A percentile compares a stretch with the other conserved stretches of the same genome.
Evolutionary conservation across 2,888 invertebrate species (phyloP).

Genomic region (Agriopis aurantiaria): DNA sequence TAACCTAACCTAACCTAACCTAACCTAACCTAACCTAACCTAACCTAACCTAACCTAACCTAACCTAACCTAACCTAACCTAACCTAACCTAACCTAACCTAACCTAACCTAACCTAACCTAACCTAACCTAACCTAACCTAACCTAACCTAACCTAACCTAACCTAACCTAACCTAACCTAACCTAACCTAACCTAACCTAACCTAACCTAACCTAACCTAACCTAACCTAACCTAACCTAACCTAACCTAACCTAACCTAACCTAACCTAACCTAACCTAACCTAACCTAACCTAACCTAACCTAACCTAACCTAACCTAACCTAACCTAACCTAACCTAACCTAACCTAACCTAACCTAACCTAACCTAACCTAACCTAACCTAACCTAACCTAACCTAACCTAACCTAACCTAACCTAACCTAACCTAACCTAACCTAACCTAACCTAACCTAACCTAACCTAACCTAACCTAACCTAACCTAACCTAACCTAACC

Average conservation of each 20-base stretch:
- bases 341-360: constrained; percentile 13
- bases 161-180: constrained; percentile 13
- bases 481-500: constrained; percentile 9
- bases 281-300: constrained; percentile 14
- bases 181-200: constrained; percentile 13
- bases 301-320: constrained; percentile 12
- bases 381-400: constrained; percentile 10
- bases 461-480: constrained; percentile 15
- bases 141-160: constrained; percentile 14
- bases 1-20: constrained; percentile 40
- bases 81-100: constrained; percentile 41
- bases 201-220: constrained; percentile 15
- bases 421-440: constrained; percentile 8
- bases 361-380: constrained; percentile 15
- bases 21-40: constrained; percentile 47
- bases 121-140: constrained; percentile 15
- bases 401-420: constrained; percentile 9
- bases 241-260: constrained; percentile 15
- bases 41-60: constrained; percentile 48
- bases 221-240: constrained; percentile 13
- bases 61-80: constrained; percentile 47
- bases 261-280: constrained; percentile 11
- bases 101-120: constrained; percentile 11
- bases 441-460: constrained; percentile 9
- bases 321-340: constrained; percentile 14